Percentiles rank a stretch among this genome's conserved stretches.
Conservation (phyloP, 2,888 invertebrate species). For the Netelia fuscicornis region DNA sequence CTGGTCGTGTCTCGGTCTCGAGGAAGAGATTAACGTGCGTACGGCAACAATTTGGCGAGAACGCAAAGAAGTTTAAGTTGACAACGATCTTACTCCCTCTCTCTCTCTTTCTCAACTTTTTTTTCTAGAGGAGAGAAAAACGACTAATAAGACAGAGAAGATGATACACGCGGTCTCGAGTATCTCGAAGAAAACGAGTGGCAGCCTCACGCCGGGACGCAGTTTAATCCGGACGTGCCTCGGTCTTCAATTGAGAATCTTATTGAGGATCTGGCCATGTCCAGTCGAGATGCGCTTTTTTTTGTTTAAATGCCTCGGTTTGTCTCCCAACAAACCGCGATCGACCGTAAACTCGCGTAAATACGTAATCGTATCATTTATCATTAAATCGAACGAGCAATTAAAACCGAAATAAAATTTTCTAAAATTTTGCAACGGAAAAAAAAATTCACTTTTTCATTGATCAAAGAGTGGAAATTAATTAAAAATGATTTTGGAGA, state of each 20-base stretch:
- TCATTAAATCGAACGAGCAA: background rate
- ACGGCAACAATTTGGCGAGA: constrained; percentile 49
- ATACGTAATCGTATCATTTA: background rate
- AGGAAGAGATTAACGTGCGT: constrained; percentile 38
- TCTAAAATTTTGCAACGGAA: background rate
- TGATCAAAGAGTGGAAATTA: too few relatives aligned
- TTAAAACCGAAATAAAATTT: background rate
- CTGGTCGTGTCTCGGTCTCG: background rate
- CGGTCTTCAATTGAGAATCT: constrained; percentile 67
- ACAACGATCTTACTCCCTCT: background rate
- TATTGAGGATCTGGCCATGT: constrained; percentile 68
- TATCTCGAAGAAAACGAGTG: constrained; percentile 37
- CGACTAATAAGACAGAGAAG: constrained; percentile 16
- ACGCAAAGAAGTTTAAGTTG: constrained; percentile 32
- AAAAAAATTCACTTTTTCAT: too few relatives aligned
- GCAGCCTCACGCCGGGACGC: constrained; percentile 46
- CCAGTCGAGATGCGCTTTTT: constrained; percentile 55
- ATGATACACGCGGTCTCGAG: constrained; percentile 34
- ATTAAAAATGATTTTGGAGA: too few relatives aligned
- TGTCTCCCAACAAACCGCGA: background rate
- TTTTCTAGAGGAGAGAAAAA: background rate
- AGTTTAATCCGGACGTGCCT: constrained; percentile 68
- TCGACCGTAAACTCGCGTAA: constrained; percentile 1
- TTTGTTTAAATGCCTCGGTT: constrained; percentile 31
- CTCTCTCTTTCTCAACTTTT: background rate